Percentiles rank a stretch among this genome's conserved stretches.
These are phyloP conservation scores for Clarias macrocephalus DNA, from an alignment of 2,113 vertebrate species.

Conservation along the genomic window DNA sequence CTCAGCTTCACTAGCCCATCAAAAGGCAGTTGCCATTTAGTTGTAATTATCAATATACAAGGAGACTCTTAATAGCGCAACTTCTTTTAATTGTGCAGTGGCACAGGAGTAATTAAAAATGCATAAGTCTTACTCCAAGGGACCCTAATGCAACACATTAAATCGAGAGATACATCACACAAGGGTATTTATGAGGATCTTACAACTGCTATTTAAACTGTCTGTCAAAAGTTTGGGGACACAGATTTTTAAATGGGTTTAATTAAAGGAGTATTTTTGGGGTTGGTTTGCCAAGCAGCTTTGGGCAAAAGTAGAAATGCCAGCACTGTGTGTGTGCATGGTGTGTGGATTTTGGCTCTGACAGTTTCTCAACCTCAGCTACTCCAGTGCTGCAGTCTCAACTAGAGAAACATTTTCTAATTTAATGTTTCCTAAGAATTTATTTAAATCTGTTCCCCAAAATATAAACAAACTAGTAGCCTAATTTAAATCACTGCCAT, in stretches of 20 bases:
- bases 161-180: neutral
- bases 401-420: neutral
- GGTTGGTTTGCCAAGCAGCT: neutral
- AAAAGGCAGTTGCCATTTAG: constrained; percentile 19
- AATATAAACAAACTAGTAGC: neutral
- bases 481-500: neutral
- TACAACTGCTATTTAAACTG: neutral
- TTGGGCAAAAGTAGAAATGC: neutral
- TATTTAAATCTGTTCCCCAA: neutral
- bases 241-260: neutral
- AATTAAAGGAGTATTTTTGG: neutral
- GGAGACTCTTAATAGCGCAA: constrained; percentile 17
- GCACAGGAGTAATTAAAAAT: constrained; percentile 17
- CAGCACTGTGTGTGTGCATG: neutral
- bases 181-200: constrained; percentile 3
- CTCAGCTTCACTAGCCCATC: constrained; percentile 14
- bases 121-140: constrained; percentile 11
- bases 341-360: neutral
- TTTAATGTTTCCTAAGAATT: neutral
- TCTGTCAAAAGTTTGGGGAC: constrained; percentile 5
- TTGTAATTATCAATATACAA: constrained; percentile 18
- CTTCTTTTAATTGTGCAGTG: constrained; percentile 13
- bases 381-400: neutral
- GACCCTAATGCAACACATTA: neutral
- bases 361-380: neutral